phyloP scores from a whole-genome alignment of 2,113 vertebrate genomes.

The Syngnathoides biaculeatus region DNA sequence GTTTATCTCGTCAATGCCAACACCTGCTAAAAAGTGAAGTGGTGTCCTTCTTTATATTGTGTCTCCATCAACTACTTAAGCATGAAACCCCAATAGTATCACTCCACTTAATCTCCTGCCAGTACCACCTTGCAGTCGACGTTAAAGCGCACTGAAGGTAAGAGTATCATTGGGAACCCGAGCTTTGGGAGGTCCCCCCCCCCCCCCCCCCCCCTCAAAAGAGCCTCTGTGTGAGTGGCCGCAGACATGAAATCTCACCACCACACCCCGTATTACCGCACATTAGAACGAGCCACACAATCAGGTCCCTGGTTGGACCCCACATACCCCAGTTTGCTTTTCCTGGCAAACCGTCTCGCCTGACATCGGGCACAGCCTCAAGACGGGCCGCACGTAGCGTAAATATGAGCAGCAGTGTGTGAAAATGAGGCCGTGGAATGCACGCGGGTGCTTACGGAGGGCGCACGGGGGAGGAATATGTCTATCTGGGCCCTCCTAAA shows the following conservation, averaged over 20 bases:
- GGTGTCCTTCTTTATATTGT: too few relatives aligned
- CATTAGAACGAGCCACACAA: conserved; percentile 32
- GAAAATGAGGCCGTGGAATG: conserved; percentile 20
- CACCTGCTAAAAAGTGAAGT: too few relatives aligned
- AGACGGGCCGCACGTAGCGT: conserved; percentile 2
- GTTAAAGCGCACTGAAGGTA: not conserved
- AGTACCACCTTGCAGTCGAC: not conserved
- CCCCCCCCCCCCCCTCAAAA: too few relatives aligned
- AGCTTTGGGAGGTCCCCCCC: not conserved
- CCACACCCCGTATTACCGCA: conserved; percentile 17
- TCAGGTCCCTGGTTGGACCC: conserved; percentile 3
- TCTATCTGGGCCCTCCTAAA: not conserved
- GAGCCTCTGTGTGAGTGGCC: not conserved
- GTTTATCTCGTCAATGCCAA: too few relatives aligned
- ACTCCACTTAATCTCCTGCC: not conserved
- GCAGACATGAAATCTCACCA: conserved; percentile 2
- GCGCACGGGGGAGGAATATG: not conserved
- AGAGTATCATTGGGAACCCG: not conserved
- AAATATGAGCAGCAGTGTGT: conserved; percentile 16
- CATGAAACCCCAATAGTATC: too few relatives aligned
- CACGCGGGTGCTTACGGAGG: not conserved
- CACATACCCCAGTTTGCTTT: conserved; percentile 8
- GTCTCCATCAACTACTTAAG: too few relatives aligned
- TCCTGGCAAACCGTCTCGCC: conserved; percentile 26
- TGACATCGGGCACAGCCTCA: conserved; percentile 13